Conservation (phyloP, 2,113 vertebrate species). For the Peromyscus maniculatus region DNA sequence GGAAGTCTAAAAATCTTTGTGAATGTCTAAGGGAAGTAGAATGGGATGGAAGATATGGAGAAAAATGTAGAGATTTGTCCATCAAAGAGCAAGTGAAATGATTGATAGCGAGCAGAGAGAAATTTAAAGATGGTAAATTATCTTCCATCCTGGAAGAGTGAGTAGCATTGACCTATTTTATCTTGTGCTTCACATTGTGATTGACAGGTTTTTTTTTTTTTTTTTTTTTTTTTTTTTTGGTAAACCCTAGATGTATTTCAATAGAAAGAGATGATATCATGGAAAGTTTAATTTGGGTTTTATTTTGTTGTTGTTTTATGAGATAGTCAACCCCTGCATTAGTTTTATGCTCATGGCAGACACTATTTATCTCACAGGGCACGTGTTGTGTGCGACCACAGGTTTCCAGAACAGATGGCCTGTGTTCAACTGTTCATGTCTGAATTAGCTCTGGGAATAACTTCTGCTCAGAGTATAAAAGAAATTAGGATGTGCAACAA, state of each 20-base stretch:
- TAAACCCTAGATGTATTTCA: not conserved
- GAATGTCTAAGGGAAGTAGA: not conserved
- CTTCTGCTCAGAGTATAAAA: constrained; percentile 52
- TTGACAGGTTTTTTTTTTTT: too few species aligned
- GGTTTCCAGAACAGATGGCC: constrained; percentile 64
- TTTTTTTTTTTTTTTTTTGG: not conserved
- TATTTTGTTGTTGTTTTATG: not conserved
- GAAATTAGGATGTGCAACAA: constrained; percentile 53
- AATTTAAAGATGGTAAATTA: not conserved
- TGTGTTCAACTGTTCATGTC: constrained; percentile 52
- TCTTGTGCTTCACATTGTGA: not conserved
- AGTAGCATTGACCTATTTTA: not conserved
- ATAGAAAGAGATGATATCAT: not conserved
- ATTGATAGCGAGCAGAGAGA: not conserved
- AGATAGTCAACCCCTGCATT: not conserved
- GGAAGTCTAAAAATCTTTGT: not conserved
- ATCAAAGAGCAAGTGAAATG: not conserved
- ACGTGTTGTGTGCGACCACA: constrained; percentile 5
- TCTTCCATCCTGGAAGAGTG: not conserved
- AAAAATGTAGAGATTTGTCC: not conserved
- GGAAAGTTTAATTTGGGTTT: not conserved
- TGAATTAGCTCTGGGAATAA: constrained; percentile 63
- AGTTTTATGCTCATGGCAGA: constrained; percentile 31
- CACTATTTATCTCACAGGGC: constrained; percentile 48
- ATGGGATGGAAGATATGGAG: not conserved